Percentiles rank a stretch among this genome's conserved stretches.
These are phyloP conservation scores for Gobionotothen gibberifrons DNA, from an alignment of 2,797 vertebrate species.

Conservation along the genomic window DNA sequence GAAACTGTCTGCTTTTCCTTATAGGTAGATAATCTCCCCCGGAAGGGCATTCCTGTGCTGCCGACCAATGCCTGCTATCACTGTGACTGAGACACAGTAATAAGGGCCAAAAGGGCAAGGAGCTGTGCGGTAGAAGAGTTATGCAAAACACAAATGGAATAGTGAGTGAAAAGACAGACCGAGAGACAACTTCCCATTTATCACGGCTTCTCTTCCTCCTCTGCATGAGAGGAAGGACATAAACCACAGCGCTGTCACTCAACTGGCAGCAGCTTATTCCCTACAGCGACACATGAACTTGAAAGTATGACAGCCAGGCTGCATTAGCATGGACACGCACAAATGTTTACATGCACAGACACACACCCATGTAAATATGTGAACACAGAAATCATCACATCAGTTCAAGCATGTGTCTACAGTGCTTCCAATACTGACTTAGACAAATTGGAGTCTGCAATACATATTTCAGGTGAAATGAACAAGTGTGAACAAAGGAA, in stretches of 20 bases:
- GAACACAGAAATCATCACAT: conserved; percentile 4
- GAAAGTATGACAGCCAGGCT: conserved; percentile 59
- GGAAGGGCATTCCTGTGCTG: conserved; percentile 30
- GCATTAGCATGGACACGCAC: conserved; percentile 44
- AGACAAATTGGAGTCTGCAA: conserved; percentile 17
- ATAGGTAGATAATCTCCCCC: conserved; percentile 26
- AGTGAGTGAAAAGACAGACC: conserved; percentile 43
- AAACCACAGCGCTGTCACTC: conserved; percentile 68
- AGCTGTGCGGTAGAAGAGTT: conserved; percentile 24
- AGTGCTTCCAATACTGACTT: not conserved
- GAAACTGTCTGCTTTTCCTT: conserved; percentile 6
- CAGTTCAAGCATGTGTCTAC: conserved; percentile 1
- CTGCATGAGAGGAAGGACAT: conserved; percentile 44
- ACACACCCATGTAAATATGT: conserved; percentile 3
- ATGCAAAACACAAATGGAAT: conserved; percentile 22
- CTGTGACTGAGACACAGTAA: conserved; percentile 29
- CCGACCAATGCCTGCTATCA: conserved; percentile 10
- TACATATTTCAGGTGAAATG: conserved; percentile 7
- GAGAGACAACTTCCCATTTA: conserved; percentile 70
- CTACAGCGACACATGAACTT: conserved; percentile 65
- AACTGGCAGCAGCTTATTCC: conserved; percentile 55
- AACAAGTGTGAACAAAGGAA: conserved; percentile 19
- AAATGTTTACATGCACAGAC: conserved; percentile 37
- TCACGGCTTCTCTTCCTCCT: conserved; percentile 33
- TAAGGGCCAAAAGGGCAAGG: conserved; percentile 1